These are phyloP conservation scores for Tyto alba DNA, from an alignment of 2,113 vertebrate genomes.

Conservation along the genomic window DNA sequence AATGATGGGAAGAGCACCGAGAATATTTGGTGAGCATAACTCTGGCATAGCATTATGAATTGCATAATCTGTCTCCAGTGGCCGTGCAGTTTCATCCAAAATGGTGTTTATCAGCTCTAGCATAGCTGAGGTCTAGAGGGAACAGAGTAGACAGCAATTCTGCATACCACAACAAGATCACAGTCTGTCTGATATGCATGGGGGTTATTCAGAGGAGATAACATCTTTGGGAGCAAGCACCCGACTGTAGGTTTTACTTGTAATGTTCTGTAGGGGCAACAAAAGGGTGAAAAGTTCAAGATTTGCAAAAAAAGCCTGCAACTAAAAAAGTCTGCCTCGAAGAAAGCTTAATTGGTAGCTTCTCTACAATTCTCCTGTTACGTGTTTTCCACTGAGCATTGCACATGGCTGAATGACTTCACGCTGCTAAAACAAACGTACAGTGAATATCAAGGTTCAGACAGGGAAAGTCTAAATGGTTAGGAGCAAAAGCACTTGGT, in stretches of 20 bases:
- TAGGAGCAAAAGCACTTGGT: neutral
- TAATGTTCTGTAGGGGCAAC: neutral
- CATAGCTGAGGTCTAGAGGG: constrained; percentile 25
- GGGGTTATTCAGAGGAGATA: neutral
- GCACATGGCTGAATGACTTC: neutral
- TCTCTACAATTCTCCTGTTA: neutral
- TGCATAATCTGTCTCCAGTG: neutral
- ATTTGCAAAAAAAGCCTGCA: neutral
- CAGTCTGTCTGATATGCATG: neutral
- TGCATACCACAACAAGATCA: neutral
- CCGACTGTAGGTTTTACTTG: neutral
- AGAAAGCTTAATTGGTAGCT: neutral
- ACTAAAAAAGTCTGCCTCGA: neutral
- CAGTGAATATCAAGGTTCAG: neutral
- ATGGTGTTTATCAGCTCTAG: constrained; percentile 24
- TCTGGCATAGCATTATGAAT: neutral
- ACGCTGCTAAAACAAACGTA: neutral
- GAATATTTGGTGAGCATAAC: neutral
- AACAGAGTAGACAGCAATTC: neutral
- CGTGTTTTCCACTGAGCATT: neutral
- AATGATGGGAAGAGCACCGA: neutral
- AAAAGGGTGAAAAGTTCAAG: neutral
- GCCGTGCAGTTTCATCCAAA: neutral
- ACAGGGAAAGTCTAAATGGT: too few species aligned
- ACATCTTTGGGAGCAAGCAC: neutral